Evolutionary conservation across 2,888 invertebrate species (phyloP), one percentile per base, ranked within the genome.

Genomic region (Molanna angustata): DNA sequence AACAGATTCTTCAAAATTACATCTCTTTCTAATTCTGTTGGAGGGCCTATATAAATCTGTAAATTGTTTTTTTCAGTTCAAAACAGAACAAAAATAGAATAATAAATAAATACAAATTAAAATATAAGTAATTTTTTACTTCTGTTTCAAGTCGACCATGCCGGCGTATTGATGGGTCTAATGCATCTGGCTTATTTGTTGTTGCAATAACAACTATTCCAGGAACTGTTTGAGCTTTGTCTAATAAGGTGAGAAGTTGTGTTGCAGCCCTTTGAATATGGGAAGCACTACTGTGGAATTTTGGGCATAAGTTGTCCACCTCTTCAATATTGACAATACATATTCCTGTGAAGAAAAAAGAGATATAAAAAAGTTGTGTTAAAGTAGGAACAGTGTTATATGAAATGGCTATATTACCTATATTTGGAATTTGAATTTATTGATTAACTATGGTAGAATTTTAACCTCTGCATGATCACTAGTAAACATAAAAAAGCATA

Each of bases 71-170:
- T n/a, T n/a, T 11, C 16, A 40, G n/a, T 16, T 7, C 7, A n/a
- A 40, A 1, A 6, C 11, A 17, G 14, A 17, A 1, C 9, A 16
- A 17, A 18, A 19, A 40, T 1, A 13, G 11, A 40, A 40, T 18
- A 40, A n/a, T 14, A 3, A 13, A 27, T 13, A 3, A 3, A 18
- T 1, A 18, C 18, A 7, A 31, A 4, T 35, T 35, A 14, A 35
- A n/a, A n/a, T n/a, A n/a, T n/a, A n/a, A n/a, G n/a, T 3, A 44
- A 44, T 6, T 44, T 13, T 20, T 21, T 18, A 82, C 78, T 67
- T 82, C 82, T 56, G 72, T 69, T 56, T 78, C 77, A 60, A 83
- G 72, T 33, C 82, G 69, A 0, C 80, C 79, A 6, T 78, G 73
- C 41, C 79, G 69, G 47, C 80, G 68, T 1, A 80, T 61, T 9